Conservation (phyloP, 2,113 vertebrate genomes). For the Neodontobutis hainanensis region DNA sequence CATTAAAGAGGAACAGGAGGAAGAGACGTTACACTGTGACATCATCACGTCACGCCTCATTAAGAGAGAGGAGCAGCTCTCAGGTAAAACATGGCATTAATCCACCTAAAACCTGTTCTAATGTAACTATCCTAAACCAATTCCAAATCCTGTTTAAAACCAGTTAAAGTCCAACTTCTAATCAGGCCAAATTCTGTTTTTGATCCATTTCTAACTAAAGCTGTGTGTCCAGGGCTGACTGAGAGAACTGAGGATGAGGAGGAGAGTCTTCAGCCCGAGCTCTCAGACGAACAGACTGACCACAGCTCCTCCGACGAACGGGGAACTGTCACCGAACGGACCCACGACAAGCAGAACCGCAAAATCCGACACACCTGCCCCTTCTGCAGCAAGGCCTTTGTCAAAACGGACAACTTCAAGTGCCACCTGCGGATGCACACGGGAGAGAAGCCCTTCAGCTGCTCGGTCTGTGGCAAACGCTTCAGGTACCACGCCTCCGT, state of each 20-base stretch:
- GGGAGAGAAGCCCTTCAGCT: not conserved
- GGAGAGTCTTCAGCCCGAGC: not conserved
- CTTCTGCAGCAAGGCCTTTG: not conserved
- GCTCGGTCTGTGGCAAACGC: not conserved
- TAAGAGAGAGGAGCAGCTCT: not conserved
- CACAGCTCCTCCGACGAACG: too few relatives aligned
- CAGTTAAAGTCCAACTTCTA: not conserved
- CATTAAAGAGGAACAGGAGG: too few relatives aligned
- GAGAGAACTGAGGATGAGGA: not conserved
- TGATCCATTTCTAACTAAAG: not conserved
- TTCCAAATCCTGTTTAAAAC: not conserved
- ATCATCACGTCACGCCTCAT: not conserved
- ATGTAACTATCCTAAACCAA: not conserved
- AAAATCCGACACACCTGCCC: not conserved
- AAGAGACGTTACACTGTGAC: too few relatives aligned
- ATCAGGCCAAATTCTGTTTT: not conserved
- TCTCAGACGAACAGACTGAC: not conserved
- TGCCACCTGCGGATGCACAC: not conserved
- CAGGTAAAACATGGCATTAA: not conserved
- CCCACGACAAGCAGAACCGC: too few relatives aligned
- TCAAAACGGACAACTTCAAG: conserved; percentile 1
- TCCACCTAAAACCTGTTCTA: not conserved
- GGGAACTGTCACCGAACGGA: too few relatives aligned
- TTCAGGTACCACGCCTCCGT: not conserved
- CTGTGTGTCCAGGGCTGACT: not conserved